Evolutionary conservation across 2,888 invertebrate species (phyloP), one percentile per base, ranked within the genome.

Genomic region (Blastobasis adustella): DNA sequence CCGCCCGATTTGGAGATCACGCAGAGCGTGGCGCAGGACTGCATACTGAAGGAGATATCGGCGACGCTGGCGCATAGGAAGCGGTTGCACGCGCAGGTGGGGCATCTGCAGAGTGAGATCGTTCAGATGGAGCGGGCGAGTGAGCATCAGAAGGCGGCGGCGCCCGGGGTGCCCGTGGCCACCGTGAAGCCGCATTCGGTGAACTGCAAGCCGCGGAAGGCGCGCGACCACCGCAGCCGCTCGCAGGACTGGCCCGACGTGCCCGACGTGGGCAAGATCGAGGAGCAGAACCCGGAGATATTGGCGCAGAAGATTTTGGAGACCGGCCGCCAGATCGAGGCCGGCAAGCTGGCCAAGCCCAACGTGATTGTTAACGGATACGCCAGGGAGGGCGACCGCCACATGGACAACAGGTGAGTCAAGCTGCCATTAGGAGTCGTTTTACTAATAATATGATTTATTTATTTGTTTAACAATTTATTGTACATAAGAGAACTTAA

Each of bases 211-310:
- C 85, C 85, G 42, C 67, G 85, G 46, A 79, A 91, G 64, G 85
- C 90, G 0, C 89, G 95, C 38, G 95, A 95, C 62, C 92, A 93
- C 63, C 90, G 96, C 10, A 92, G 94, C 5, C 90, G 96, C 4
- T 95, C 96, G 0, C 96, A 96, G 69, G 96, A 96, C 71, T 96
- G 96, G 96, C 96, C 96, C 0, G 96, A 96, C 65, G 94, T 96
- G 39, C 96, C 96, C 1, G 96, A 96, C 64, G 92, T 96, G 49
- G 95, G 94, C 1, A 96, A 96, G 80, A 96, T 96, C 54, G 95
- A 96, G 71, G 97, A 97, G 73, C 96, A 96, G 73, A 96, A 97
- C 82, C 96, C 96, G 0, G 96, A 96, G 78, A 91, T 96, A 49
- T 83, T 96, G 50, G 96, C 96, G 0, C 95, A 95, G 76, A 97